phyloP scores from a whole-genome alignment of 2,113 vertebrate genomes.

The Holacanthus passer region DNA sequence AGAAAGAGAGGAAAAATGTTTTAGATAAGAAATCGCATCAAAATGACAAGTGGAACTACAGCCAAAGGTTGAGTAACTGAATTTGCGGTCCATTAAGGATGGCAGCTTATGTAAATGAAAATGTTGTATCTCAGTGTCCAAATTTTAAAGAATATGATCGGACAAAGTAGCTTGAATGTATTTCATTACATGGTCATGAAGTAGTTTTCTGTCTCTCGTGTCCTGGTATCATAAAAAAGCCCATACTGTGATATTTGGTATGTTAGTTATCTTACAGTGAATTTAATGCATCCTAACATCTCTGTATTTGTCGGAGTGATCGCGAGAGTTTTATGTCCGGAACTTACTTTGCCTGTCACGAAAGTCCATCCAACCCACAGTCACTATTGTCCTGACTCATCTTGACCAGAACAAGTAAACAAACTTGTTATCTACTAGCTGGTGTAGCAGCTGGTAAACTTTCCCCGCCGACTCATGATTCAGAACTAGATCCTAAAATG shows the following conservation, averaged over 20 bases:
- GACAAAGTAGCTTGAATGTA: constrained; percentile 19
- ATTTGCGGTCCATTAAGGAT: constrained; percentile 64
- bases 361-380: neutral
- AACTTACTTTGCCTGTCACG: neutral
- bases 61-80: constrained; percentile 55
- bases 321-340: neutral
- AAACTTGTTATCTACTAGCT: constrained; percentile 14
- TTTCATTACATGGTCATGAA: constrained; percentile 35
- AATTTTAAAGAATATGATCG: constrained; percentile 44
- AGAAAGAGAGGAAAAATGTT: constrained; percentile 9
- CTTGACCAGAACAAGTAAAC: neutral
- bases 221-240: neutral
- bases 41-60: constrained; percentile 26
- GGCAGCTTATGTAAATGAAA: constrained; percentile 57
- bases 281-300: neutral
- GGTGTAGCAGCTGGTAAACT: constrained; percentile 1
- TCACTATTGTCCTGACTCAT: neutral
- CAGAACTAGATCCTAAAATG: neutral
- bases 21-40: constrained; percentile 50
- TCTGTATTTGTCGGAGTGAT: neutral
- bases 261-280: neutral
- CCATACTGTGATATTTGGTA: neutral
- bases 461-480: neutral
- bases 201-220: neutral
- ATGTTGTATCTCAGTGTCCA: constrained; percentile 2